Percentiles rank a stretch among this genome's conserved stretches.
Evolutionary conservation across 2,113 vertebrate species (phyloP).

Genomic region (Colinus virginianus): DNA sequence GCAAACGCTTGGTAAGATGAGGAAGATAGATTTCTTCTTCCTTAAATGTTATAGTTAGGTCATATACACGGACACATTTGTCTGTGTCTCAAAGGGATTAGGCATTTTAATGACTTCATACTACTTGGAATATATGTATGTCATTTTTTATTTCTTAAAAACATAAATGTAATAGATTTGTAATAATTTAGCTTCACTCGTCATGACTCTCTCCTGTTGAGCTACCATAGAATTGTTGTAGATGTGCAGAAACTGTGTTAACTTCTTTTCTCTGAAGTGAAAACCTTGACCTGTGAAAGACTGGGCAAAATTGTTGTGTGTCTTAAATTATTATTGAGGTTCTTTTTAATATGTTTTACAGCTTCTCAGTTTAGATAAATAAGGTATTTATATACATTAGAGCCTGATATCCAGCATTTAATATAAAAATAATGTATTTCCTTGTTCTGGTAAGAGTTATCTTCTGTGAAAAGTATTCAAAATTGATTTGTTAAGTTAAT

Average conservation of each 20-base stretch:
- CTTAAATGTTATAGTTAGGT: neutral
- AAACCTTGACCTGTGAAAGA: neutral
- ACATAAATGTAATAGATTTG: neutral
- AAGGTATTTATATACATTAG: neutral
- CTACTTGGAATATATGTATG: neutral
- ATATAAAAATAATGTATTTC: neutral
- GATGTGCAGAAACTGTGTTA: neutral
- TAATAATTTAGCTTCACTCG: neutral
- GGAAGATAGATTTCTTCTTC: neutral
- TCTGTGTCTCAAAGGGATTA: neutral
- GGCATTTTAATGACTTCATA: neutral
- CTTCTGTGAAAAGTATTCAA: neutral
- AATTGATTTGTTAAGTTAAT: neutral
- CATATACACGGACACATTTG: fast-evolving
- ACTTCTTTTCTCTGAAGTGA: neutral
- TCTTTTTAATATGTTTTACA: neutral
- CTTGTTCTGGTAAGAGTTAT: neutral
- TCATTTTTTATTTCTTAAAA: neutral
- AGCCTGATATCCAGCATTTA: neutral
- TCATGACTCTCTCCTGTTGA: neutral
- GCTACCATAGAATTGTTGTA: neutral
- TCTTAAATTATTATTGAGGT: neutral
- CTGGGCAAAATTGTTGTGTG: neutral
- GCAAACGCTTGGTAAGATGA: constrained; percentile 89
- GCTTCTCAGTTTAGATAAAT: neutral